These are phyloP conservation scores for Scaptomyza graminum DNA, from an alignment of 1,140 invertebrate species.

Conservation along the genomic window DNA sequence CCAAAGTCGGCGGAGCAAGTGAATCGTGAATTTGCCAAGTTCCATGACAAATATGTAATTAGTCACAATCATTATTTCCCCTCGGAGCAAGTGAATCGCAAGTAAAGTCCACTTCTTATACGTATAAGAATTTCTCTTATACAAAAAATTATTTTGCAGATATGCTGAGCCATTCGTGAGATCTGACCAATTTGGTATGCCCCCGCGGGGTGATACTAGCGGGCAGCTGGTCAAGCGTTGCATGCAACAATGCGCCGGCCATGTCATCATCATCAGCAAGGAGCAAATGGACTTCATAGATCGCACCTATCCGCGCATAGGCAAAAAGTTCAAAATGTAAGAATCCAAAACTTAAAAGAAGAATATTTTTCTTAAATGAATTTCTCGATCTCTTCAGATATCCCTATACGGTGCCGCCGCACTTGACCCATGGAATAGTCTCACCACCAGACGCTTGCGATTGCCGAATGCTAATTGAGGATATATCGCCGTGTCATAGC, in stretches of 20 bases:
- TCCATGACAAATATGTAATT: constrained; percentile 65
- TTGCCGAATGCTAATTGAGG: constrained; percentile 55
- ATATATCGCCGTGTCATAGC: constrained; percentile 30
- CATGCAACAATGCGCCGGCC: constrained; percentile 46
- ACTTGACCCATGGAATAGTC: constrained; percentile 42
- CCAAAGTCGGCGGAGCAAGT: constrained; percentile 55
- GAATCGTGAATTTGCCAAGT: constrained; percentile 49
- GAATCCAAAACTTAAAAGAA: background rate
- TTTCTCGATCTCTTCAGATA: constrained; percentile 25
- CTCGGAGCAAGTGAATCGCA: constrained; percentile 59
- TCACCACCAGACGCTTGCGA: constrained; percentile 24
- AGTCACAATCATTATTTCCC: constrained; percentile 78
- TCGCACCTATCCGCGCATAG: constrained; percentile 53
- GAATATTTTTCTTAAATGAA: no score
- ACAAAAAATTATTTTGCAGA: constrained; percentile 20
- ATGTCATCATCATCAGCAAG: constrained; percentile 65
- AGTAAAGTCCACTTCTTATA: constrained; percentile 7
- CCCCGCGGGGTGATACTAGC: constrained; percentile 2
- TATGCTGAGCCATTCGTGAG: constrained; percentile 53
- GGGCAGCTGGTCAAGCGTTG: constrained; percentile 59
- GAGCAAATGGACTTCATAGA: constrained; percentile 66
- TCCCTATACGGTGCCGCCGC: constrained; percentile 35
- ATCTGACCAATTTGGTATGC: constrained; percentile 24
- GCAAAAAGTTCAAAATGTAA: constrained; percentile 51
- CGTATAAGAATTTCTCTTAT: no score